Evolutionary conservation across 2,888 invertebrate genomes (phyloP), one percentile per base, ranked within the genome.

Genomic region (Orthonevra nobilis): DNA sequence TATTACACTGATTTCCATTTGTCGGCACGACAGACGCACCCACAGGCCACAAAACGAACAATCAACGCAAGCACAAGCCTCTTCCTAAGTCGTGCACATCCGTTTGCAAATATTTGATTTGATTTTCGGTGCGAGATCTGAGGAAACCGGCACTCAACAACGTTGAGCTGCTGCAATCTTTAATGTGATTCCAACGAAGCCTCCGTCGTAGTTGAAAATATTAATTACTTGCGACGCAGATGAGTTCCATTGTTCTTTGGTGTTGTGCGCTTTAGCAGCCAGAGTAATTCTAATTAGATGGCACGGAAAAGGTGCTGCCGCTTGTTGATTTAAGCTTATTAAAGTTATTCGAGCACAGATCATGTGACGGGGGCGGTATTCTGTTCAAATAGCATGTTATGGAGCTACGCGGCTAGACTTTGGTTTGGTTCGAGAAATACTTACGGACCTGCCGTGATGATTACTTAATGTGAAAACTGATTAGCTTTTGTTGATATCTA

Each of bases 41-140:
- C 32, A 23, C 34, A 19, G 10, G 3, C 14, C 1, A 12, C 9
- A 44, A 30, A 23, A 5, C 5, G 23, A 23, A 23, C 3, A 4
- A 23, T 23, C 3, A 23, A n/a, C n/a, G n/a, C n/a, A n/a, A n/a
- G n/a, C n/a, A n/a, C n/a, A 50, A 50, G 50, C 42, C 46, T 20
- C 40, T n/a, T n/a, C 72, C 38, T 58, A 79, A 73, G 60, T 73
- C 54, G 36, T 63, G 66, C 52, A 73, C 79, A 73, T 61, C 54
- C 61, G 66, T 56, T 73, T 50, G 73, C 66, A 79, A 79, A 79
- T 79, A 79, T 79, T 79, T 79, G 79, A 72, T 66, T 77, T 64
- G 56, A 70, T 60, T 63, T 70, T 77, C 50, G 58, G 38, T 52
- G 23, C 54, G 42, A 48, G 73, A 79, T 73, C 72, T 61, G 54